phyloP scores from a whole-genome alignment of 2,113 vertebrate genomes.

The Fulmarus glacialis region DNA sequence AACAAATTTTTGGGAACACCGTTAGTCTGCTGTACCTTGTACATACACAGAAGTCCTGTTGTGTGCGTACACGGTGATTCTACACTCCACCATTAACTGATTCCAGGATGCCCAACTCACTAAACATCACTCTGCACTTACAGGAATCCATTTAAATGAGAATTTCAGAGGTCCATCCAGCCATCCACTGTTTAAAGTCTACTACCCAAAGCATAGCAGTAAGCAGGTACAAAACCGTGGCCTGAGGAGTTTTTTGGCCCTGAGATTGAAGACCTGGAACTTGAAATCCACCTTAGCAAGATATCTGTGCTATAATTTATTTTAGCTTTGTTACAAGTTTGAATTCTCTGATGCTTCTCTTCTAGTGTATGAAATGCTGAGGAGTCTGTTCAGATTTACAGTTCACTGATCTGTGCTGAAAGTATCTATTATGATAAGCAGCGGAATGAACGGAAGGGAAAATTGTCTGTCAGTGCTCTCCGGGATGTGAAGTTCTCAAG shows the following conservation, averaged over 20 bases:
- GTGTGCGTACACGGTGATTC: accelerated
- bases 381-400: not conserved
- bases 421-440: not conserved
- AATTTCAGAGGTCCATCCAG: not conserved
- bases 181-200: not conserved
- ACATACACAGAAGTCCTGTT: not conserved
- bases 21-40: not conserved
- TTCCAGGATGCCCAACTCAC: not conserved
- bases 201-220: not conserved
- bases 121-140: not conserved
- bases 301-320: not conserved
- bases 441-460: conserved; percentile 8
- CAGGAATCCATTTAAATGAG: not conserved
- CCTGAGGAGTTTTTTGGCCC: not conserved
- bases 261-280: not conserved
- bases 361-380: not conserved
- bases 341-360: not conserved
- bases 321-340: not conserved
- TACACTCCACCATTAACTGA: not conserved
- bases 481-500: not conserved
- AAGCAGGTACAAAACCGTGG: not conserved
- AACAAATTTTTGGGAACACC: not conserved
- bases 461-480: not conserved
- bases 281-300: not conserved
- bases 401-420: not conserved